These are phyloP conservation scores for Xestia sexstrigata DNA, from an alignment of 2,888 invertebrate genomes.

Conservation along the genomic window DNA sequence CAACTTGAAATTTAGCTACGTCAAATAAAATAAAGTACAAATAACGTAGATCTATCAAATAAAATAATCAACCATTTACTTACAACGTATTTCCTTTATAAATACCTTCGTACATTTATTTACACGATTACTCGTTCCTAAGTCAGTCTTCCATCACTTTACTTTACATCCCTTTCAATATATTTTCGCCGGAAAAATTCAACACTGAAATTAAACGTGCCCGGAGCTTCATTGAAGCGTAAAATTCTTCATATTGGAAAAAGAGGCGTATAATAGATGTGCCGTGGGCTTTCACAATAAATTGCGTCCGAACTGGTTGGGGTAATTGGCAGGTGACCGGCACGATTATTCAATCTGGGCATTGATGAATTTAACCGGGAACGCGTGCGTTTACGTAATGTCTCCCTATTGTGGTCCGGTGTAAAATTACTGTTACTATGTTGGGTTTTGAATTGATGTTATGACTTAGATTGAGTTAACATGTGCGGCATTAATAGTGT, in stretches of 20 bases:
- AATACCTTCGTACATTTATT: conserved; percentile 27
- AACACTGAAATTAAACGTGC: conserved; percentile 68
- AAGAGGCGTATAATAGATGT: conserved; percentile 74
- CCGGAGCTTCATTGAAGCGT: conserved; percentile 62
- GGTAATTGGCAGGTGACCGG: conserved; percentile 81
- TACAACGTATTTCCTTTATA: conserved; percentile 16
- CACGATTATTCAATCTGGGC: conserved; percentile 77
- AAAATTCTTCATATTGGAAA: conserved; percentile 73
- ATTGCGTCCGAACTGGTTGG: conserved; percentile 73
- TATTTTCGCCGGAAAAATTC: conserved; percentile 61
- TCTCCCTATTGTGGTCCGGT: conserved; percentile 56
- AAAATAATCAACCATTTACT: conserved; percentile 25
- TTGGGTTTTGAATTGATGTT: conserved; percentile 32
- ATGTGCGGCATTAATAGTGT: not conserved
- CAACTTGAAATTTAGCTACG: too few relatives aligned
- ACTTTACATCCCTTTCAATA: conserved; percentile 49
- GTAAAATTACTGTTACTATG: conserved; percentile 49
- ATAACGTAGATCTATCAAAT: not conserved
- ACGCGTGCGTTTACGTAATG: conserved; percentile 64
- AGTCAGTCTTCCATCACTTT: conserved; percentile 59
- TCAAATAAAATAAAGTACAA: not conserved
- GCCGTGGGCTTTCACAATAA: conserved; percentile 74
- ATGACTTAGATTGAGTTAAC: conserved; percentile 39
- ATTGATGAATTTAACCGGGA: conserved; percentile 77
- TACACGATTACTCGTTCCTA: conserved; percentile 51